A percentile compares a stretch with the other conserved stretches of the same genome.
phyloP scores from a whole-genome alignment of 2,888 invertebrate genomes.

The Luffia ferchaultella region DNA sequence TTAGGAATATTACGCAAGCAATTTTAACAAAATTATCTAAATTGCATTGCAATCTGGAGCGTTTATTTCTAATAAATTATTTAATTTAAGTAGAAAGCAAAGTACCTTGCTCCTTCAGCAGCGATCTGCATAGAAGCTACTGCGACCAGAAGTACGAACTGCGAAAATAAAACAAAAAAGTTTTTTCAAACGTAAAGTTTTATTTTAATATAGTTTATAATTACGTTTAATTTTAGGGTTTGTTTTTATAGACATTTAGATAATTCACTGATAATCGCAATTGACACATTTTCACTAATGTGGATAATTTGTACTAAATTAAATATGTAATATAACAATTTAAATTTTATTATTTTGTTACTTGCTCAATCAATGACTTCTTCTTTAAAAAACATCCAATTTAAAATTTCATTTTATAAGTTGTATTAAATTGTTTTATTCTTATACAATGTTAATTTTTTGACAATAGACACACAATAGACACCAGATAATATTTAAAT shows the following conservation, averaged over 20 bases:
- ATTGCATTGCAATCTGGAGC: not conserved
- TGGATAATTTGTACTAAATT: no score
- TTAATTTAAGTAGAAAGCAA: no score
- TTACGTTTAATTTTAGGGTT: no score
- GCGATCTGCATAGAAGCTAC: slow-evolving; percentile 37
- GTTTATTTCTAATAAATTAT: no score
- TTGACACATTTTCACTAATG: no score
- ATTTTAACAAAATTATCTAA: not conserved
- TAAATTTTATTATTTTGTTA: not conserved
- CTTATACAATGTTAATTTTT: not conserved
- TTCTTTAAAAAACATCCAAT: not conserved
- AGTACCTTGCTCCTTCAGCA: slow-evolving; percentile 56
- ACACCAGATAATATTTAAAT: not conserved
- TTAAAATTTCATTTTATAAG: not conserved
- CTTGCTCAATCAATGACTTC: not conserved
- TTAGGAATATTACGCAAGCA: slow-evolving; percentile 1
- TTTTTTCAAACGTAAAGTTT: not conserved
- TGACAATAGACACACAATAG: not conserved
- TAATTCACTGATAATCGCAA: no score
- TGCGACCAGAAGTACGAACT: slow-evolving; percentile 60
- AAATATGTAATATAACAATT: no score
- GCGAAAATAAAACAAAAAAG: slow-evolving; percentile 25
- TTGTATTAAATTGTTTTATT: not conserved
- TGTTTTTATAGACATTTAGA: no score
- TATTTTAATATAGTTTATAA: no score